Conservation (phyloP, 2,888 invertebrate genomes). For the Eilema depressum region DNA sequence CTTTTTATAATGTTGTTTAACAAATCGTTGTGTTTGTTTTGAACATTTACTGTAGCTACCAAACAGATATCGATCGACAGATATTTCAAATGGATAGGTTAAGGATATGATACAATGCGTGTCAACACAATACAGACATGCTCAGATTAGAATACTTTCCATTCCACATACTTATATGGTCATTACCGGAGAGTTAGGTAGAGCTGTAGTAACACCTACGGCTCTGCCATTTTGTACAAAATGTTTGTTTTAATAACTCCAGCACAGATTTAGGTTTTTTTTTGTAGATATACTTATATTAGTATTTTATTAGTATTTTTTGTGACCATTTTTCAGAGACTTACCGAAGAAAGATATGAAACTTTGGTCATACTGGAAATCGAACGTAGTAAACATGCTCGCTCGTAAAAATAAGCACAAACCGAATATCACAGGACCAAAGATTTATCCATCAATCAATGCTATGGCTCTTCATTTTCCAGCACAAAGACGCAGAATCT, state of each 20-base stretch:
- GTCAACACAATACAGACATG: neutral
- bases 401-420: neutral
- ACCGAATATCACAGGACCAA: neutral
- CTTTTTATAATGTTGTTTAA: constrained; percentile 8
- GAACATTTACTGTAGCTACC: neutral
- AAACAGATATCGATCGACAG: neutral
- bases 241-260: neutral
- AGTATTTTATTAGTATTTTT: too few relatives aligned
- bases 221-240: neutral
- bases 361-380: neutral
- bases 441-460: constrained; percentile 24
- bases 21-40: neutral
- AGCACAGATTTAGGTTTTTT: neutral
- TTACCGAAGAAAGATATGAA: too few relatives aligned
- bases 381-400: neutral
- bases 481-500: constrained; percentile 40
- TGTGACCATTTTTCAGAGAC: too few relatives aligned
- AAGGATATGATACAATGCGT: neutral
- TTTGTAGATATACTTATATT: too few relatives aligned
- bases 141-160: neutral
- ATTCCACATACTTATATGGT: neutral
- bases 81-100: neutral
- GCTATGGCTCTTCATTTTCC: constrained; percentile 37
- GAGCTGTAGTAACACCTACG: neutral
- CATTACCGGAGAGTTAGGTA: neutral